Conservation (phyloP, 1,140 invertebrate genomes). For the Trichomalopsis sarcophagae region DNA sequence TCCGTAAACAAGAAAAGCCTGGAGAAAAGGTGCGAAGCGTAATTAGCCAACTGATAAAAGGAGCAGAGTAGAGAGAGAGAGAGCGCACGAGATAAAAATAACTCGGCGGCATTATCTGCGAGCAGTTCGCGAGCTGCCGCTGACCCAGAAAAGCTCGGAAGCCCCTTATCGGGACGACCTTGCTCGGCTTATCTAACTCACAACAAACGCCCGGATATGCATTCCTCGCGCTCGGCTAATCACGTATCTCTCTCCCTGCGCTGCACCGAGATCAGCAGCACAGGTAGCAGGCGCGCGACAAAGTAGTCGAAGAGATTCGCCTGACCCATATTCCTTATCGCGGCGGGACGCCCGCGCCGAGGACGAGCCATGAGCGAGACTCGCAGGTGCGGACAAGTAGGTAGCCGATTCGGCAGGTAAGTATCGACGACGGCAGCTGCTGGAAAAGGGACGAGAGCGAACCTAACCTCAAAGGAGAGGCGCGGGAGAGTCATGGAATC, state of each 20-base stretch:
- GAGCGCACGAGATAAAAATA: neutral
- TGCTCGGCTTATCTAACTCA: neutral
- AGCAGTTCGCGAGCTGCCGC: neutral
- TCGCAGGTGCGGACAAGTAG: too few species aligned
- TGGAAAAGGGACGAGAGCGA: neutral
- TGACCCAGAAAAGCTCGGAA: slow-evolving; percentile 38
- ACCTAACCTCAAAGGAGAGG: neutral
- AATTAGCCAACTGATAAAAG: too few species aligned
- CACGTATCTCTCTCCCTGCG: neutral
- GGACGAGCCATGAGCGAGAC: neutral
- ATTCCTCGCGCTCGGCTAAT: neutral
- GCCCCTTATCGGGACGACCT: slow-evolving; percentile 48
- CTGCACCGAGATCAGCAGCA: too few species aligned
- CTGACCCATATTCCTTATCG: neutral
- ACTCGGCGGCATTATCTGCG: neutral
- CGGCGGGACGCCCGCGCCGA: neutral
- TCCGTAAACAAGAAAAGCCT: too few species aligned
- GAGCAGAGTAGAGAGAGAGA: neutral
- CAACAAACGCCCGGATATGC: neutral
- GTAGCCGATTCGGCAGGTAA: too few species aligned
- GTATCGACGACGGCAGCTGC: too few species aligned
- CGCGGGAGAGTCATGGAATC: too few species aligned
- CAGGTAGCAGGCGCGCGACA: too few species aligned
- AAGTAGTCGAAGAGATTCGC: neutral
- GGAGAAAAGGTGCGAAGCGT: too few species aligned